A percentile compares a stretch with the other conserved stretches of the same genome.
Evolutionary conservation across 2,888 invertebrate genomes (phyloP).

Genomic region (Volucella inflata): DNA sequence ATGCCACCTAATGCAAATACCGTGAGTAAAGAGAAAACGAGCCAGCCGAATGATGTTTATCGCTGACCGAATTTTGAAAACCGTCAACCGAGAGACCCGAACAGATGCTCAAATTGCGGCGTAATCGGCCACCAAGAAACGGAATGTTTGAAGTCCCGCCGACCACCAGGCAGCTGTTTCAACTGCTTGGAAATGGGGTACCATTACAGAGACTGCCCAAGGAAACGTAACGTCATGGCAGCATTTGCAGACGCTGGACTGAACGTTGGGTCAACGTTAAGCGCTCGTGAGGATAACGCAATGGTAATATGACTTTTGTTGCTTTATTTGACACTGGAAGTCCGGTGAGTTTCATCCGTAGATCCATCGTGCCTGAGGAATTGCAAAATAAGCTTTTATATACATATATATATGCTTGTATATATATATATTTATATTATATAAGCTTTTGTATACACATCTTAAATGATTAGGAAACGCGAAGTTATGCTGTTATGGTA

Average conservation of each 20-base stretch:
- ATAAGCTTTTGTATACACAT: too few species aligned
- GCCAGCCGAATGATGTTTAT: neutral
- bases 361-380: constrained; percentile 31
- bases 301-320: constrained; percentile 15
- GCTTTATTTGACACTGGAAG: constrained; percentile 41
- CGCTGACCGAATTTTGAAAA: neutral
- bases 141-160: constrained; percentile 16
- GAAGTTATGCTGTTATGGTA: constrained; percentile 35
- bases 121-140: constrained; percentile 26
- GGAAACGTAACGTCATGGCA: constrained; percentile 13
- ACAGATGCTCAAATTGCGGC: constrained; percentile 14
- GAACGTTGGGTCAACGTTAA: constrained; percentile 5
- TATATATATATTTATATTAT: too few species aligned
- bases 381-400: constrained; percentile 5
- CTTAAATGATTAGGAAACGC: constrained; percentile 30
- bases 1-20: too few species aligned
- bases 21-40: neutral
- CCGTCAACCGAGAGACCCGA: constrained; percentile 23
- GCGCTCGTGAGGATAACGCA: neutral
- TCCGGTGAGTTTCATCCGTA: constrained; percentile 38
- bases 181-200: constrained; percentile 18
- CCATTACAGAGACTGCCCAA: constrained; percentile 20
- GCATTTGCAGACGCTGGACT: neutral
- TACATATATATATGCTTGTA: too few species aligned
- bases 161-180: constrained; percentile 32